Evolutionary conservation across 2,888 invertebrate genomes (phyloP), one percentile per base, ranked within the genome.

Genomic region (Linnaemya vulpina): DNA sequence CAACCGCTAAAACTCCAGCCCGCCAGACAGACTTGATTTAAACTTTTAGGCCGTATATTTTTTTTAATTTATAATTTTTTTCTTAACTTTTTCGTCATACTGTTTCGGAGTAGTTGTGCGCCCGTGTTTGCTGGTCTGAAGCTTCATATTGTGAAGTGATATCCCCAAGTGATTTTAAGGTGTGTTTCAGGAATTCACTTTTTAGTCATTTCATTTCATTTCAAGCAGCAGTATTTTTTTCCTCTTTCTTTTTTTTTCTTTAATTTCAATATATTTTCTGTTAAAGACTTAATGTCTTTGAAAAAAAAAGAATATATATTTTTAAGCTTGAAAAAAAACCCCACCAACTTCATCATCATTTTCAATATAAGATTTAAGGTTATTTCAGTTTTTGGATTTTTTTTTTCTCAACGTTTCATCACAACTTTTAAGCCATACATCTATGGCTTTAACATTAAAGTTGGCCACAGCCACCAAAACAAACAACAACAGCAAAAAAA

Each of bases 131-230:
- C 13, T 43, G n/a, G 46, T 62, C 68, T 62, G 35, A 77, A 71
- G 74, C 53, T 62, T 77, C 77, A 80, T 80, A 74, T 80, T 74
- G 73, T 76, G 74, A 83, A 83, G 80, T 86, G 86, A 86, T 87
- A 88, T 88, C 87, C 87, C 87, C 88, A 83, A 87, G 87, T 87
- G 87, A 87, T 86, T 88, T 87, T 86, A 86, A 87, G 88, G 88
- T 87, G 88, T 87, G 87, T 86, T 87, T 86, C 82, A 78, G 87
- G 88, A 86, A 87, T 88, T 88, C 82, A 83, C 71, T 83, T 80
- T 83, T 73, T 81, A 84, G 78, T 71, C 58, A 81, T 77, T 75
- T 80, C 65, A 80, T 80, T 81, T 81, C 84, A 80, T 80, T 81
- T 81, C 84, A 85, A 81, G 68, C 82, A 71, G 73, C 62, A 58